Evolutionary conservation across 2,797 vertebrate species (phyloP).

Genomic region (Sebastiscus albofasciatus): DNA sequence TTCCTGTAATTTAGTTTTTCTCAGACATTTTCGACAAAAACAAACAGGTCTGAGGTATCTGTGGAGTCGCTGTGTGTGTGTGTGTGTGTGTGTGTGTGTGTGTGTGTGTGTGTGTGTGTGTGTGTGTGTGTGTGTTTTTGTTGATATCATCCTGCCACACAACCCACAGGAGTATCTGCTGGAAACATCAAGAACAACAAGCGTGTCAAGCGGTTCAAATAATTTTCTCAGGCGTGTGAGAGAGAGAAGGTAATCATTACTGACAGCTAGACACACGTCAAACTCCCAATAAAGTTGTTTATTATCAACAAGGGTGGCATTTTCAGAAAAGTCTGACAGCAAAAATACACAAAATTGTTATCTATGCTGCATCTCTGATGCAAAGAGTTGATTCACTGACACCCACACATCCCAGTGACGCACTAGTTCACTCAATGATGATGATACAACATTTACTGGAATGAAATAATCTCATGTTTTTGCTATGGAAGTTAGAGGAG

Average conservation of each 20-base stretch:
- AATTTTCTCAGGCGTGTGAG: background rate
- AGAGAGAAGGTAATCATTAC: conserved; percentile 2
- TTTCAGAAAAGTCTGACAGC: conserved; percentile 25
- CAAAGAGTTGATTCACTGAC: background rate
- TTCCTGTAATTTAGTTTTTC: conserved; percentile 25
- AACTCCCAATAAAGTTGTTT: background rate
- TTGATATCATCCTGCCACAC: background rate
- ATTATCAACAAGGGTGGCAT: conserved; percentile 12
- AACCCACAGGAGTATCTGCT: background rate
- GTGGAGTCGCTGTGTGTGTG: background rate
- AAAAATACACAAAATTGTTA: background rate
- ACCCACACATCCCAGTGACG: conserved; percentile 8
- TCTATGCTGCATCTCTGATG: background rate
- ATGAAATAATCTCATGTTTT: background rate
- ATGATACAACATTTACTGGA: background rate
- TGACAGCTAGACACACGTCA: conserved; percentile 10
- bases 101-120: background rate
- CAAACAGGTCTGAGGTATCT: conserved; percentile 14
- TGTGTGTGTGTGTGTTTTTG: background rate
- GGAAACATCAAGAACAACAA: background rate
- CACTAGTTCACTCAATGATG: background rate
- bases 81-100: conserved; percentile 1
- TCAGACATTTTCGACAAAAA: conserved; percentile 4
- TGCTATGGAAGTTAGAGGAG: background rate
- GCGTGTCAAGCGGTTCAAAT: background rate